Percentiles rank a stretch among this genome's conserved stretches.
These are phyloP conservation scores for Ophthalmolycus amberensis DNA, from an alignment of 2,113 vertebrate genomes.

Conservation along the genomic window DNA sequence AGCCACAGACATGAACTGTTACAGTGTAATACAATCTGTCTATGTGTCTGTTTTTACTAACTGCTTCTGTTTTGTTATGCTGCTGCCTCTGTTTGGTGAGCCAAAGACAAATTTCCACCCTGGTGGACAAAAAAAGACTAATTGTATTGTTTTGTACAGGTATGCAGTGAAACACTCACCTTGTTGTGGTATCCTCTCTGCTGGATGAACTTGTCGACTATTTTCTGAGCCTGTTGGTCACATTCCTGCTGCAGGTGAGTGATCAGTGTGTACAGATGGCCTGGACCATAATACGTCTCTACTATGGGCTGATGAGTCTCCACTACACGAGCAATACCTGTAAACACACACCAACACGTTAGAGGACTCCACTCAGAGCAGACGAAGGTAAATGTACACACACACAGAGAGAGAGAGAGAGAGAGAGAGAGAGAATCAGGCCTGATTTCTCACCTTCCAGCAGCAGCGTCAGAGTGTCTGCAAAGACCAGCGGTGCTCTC, in stretches of 20 bases:
- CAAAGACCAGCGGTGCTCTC: constrained; percentile 92
- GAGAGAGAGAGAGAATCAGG: neutral
- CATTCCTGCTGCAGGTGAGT: constrained; percentile 96
- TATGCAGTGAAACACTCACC: constrained; percentile 73
- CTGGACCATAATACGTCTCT: constrained; percentile 97
- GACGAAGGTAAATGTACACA: neutral
- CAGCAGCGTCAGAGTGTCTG: constrained; percentile 94
- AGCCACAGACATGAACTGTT: neutral
- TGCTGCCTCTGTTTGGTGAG: too few species aligned
- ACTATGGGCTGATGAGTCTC: constrained; percentile 98
- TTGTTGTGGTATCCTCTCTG: constrained; percentile 94
- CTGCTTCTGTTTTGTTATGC: neutral
- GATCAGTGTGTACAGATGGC: constrained; percentile 92
- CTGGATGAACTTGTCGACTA: constrained; percentile 94
- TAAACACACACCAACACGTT: neutral
- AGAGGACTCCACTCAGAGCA: neutral
- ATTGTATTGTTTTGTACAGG: neutral
- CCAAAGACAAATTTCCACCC: too few species aligned
- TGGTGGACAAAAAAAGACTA: neutral
- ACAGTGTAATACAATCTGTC: too few species aligned
- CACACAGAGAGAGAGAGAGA: neutral
- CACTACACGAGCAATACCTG: constrained; percentile 95
- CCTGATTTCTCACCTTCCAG: constrained; percentile 88
- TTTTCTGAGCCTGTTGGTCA: constrained; percentile 92
- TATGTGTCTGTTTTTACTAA: neutral